These are phyloP conservation scores for Donacobius atricapilla DNA, from an alignment of 2,113 vertebrate species.

Conservation along the genomic window DNA sequence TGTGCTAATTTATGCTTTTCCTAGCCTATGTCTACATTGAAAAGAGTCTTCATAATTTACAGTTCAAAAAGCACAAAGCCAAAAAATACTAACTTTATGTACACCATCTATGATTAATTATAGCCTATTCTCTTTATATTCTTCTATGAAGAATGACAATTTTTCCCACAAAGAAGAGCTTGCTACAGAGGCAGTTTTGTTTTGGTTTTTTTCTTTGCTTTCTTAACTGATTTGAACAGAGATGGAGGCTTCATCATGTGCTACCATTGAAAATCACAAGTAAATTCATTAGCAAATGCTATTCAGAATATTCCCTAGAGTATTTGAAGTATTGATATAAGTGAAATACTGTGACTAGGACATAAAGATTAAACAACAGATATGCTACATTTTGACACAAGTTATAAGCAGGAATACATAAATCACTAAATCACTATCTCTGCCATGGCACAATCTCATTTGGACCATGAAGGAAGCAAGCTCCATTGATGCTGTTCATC, in stretches of 20 bases:
- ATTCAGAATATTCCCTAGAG: background rate
- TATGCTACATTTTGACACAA: background rate
- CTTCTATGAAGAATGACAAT: background rate
- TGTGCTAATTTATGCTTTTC: background rate
- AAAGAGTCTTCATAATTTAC: background rate
- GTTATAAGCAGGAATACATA: background rate
- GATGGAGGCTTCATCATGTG: background rate
- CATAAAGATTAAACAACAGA: background rate
- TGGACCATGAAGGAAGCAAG: background rate
- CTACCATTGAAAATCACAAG: background rate
- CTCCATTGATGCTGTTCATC: too few species aligned
- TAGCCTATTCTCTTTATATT: background rate
- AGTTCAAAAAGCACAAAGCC: background rate
- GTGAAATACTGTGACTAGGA: background rate
- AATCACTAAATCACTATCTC: background rate
- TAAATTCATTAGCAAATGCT: background rate
- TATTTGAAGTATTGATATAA: background rate
- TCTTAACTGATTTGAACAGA: background rate
- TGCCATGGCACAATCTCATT: background rate
- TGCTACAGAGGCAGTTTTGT: background rate
- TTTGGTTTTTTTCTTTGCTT: background rate
- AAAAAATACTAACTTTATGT: background rate
- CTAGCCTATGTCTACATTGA: background rate
- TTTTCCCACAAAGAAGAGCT: background rate
- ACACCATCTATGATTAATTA: background rate